Evolutionary conservation across 2,113 vertebrate species (phyloP), one percentile per base, ranked within the genome.

Genomic region (Vireo altiloquus): DNA sequence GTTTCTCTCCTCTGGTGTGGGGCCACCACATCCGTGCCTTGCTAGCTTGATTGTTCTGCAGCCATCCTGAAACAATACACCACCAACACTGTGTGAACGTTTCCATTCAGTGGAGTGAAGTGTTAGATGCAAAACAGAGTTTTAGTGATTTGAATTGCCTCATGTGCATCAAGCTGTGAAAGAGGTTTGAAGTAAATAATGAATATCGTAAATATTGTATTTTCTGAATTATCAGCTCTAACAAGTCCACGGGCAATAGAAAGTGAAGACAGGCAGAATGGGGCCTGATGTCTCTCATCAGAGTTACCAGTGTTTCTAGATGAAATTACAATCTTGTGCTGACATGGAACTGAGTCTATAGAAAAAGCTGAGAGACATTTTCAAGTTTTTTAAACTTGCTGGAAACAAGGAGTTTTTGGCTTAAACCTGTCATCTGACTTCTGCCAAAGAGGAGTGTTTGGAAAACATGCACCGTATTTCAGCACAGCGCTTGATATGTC

Each of bases 81-180:
- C 76, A 72, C 49, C 82, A 65, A 39, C 61, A 95, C 82, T 92
- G 86, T 69, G 92, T 75, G 82, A 94, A 93, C 65, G 21, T 87
- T 93, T 63, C 72, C 69, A 23, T 75, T 83, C 77, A 63, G 63
- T 42, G 72, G 69, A 84, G 90, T 84, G 80, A 92, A 92, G 83
- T 52, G 81, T 69, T 92, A 84, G 69, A 13, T 86, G 61, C 80
- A 91, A 78, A 89, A 40, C 66, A 64, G 86, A 70, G 83, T 64
- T 89, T 89, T 52, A 83, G 53, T 0, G 1, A 87, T 92, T 92
- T 91, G 82, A 87, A 79, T 71, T 91, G 83, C 76, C 60, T 93
- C 80, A 24, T 81, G 88, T 92, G 83, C 89, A 89, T 81, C 80
- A 60, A 82, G 50, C 89, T 94, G 91, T 95, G 95, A 92, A 92